Evolutionary conservation across 2,113 vertebrate genomes (phyloP).

Genomic region (Crotalus viridis): DNA sequence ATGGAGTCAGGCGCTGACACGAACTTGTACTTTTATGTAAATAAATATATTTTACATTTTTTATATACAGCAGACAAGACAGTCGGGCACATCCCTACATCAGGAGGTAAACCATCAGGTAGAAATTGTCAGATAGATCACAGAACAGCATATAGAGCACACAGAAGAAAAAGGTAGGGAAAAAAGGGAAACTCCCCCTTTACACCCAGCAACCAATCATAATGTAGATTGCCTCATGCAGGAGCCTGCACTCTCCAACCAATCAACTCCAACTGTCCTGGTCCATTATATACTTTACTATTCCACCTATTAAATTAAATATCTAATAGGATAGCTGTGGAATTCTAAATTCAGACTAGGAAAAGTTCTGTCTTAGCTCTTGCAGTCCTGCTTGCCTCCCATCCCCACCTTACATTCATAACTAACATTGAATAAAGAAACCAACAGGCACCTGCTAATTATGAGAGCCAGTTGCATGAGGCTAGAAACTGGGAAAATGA

Average conservation of each 20-base stretch:
- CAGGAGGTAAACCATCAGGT: neutral
- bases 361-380: neutral
- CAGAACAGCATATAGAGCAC: neutral
- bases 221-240: neutral
- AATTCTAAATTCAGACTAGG: neutral
- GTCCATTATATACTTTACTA: neutral
- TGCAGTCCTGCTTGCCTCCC: neutral
- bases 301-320: neutral
- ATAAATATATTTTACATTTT: neutral
- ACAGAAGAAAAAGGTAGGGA: neutral
- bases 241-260: neutral
- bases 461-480: neutral
- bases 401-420: neutral
- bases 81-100: neutral
- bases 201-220: neutral
- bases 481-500: neutral
- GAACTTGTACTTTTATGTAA: neutral
- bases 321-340: neutral
- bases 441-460: neutral
- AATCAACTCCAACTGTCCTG: neutral
- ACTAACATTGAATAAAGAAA: neutral
- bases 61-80: neutral
- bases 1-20: neutral
- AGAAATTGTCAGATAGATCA: neutral
- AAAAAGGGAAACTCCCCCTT: neutral